phyloP scores from a whole-genome alignment of 2,888 invertebrate species.

The Pollenia angustigena region DNA sequence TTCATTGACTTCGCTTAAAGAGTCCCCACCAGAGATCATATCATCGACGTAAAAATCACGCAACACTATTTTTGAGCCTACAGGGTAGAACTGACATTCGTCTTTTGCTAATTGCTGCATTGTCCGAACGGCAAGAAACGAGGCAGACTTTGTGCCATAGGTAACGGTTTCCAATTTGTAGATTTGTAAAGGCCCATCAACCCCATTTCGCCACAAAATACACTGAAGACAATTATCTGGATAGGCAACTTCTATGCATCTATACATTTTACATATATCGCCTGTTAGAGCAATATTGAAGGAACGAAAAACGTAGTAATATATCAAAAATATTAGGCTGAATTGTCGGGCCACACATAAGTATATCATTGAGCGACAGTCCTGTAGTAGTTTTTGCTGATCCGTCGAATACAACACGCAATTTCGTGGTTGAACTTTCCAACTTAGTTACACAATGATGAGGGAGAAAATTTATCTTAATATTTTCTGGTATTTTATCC shows the following conservation, averaged over 20 bases:
- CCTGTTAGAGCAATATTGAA: conserved; percentile 16
- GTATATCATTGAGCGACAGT: conserved; percentile 7
- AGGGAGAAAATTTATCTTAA: conserved; percentile 34
- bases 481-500: neutral
- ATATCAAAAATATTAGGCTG: conserved; percentile 16
- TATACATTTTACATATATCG: conserved; percentile 41
- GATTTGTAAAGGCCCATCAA: neutral
- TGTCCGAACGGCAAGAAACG: conserved; percentile 16
- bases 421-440: conserved; percentile 17
- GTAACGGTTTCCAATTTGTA: conserved; percentile 27
- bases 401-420: neutral
- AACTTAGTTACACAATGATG: conserved; percentile 57
- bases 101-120: conserved; percentile 14
- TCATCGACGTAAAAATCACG: conserved; percentile 58
- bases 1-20: neutral
- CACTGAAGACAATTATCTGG: conserved; percentile 30
- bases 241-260: conserved; percentile 17
- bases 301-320: conserved; percentile 1
- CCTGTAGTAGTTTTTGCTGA: conserved; percentile 13
- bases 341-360: conserved; percentile 4
- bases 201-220: conserved; percentile 32
- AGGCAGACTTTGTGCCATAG: conserved; percentile 34
- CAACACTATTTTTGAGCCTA: conserved; percentile 29
- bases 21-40: conserved; percentile 3
- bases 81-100: conserved; percentile 1